Conservation (phyloP, 2,113 vertebrate genomes). For the Hippopotamus amphibius region DNA sequence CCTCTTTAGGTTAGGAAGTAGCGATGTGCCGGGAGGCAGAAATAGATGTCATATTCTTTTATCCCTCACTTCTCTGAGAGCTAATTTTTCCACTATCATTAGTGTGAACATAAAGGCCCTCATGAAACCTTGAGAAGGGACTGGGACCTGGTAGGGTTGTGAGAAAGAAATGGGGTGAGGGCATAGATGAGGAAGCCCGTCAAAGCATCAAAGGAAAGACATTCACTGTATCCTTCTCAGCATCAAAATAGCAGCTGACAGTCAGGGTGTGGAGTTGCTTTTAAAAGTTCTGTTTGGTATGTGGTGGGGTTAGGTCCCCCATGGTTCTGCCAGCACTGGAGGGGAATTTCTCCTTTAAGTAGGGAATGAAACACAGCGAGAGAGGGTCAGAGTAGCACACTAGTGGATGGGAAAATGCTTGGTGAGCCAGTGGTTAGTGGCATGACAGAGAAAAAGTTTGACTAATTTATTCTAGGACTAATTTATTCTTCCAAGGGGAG, state of each 20-base stretch:
- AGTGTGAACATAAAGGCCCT: not conserved
- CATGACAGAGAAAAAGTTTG: not conserved
- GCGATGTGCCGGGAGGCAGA: fast-evolving
- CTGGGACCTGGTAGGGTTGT: not conserved
- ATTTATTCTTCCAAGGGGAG: not conserved
- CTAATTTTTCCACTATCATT: not conserved
- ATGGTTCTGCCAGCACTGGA: fast-evolving
- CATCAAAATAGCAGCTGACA: not conserved
- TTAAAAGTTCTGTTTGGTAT: not conserved
- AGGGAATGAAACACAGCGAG: not conserved
- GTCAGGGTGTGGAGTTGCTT: fast-evolving
- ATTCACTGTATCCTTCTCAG: not conserved
- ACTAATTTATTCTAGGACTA: not conserved
- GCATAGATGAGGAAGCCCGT: not conserved
- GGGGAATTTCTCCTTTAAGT: not conserved
- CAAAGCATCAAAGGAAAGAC: not conserved
- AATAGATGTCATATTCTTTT: not conserved
- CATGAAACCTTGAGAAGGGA: not conserved
- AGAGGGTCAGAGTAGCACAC: too few species aligned
- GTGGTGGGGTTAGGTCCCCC: not conserved
- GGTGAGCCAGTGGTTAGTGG: not conserved
- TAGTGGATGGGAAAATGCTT: too few species aligned
- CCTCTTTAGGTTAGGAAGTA: not conserved
- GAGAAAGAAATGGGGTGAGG: not conserved
- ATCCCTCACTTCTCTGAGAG: not conserved